These are phyloP conservation scores for Melopsittacus undulatus DNA, from an alignment of 2,797 vertebrate species.

Conservation along the genomic window DNA sequence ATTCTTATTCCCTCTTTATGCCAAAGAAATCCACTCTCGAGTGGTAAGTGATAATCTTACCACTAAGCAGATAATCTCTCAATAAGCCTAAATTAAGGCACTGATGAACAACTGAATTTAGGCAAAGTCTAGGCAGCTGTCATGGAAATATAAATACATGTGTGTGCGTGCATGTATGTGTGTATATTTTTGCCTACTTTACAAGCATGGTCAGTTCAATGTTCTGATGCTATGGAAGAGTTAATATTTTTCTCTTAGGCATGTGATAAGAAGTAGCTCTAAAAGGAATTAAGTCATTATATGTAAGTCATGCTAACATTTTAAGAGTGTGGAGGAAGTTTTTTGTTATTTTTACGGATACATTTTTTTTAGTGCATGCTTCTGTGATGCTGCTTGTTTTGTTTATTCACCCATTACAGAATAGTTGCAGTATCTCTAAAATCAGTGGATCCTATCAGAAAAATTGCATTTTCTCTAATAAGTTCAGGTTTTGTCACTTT, in stretches of 20 bases:
- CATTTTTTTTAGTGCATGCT: neutral
- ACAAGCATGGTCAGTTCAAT: neutral
- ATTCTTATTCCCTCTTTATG: conserved; percentile 92
- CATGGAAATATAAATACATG: neutral
- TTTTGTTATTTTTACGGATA: neutral
- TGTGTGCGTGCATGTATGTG: neutral
- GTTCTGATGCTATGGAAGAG: neutral
- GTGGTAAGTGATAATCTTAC: conserved; percentile 77
- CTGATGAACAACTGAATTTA: neutral
- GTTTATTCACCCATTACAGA: neutral
- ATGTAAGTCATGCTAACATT: neutral
- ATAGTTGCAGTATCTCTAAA: neutral
- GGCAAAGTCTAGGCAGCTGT: neutral
- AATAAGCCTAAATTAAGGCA: neutral
- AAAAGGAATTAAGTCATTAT: neutral
- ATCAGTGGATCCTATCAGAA: neutral
- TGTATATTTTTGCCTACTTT: neutral
- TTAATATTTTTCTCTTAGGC: neutral
- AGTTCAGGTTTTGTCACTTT: neutral
- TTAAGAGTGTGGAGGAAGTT: neutral
- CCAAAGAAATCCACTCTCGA: conserved; percentile 93
- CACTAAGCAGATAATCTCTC: neutral
- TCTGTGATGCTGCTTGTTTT: neutral
- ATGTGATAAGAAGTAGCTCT: neutral
- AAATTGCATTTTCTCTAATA: neutral